These are phyloP conservation scores for Dynastes maya DNA, from an alignment of 2,888 invertebrate species.

Conservation along the genomic window DNA sequence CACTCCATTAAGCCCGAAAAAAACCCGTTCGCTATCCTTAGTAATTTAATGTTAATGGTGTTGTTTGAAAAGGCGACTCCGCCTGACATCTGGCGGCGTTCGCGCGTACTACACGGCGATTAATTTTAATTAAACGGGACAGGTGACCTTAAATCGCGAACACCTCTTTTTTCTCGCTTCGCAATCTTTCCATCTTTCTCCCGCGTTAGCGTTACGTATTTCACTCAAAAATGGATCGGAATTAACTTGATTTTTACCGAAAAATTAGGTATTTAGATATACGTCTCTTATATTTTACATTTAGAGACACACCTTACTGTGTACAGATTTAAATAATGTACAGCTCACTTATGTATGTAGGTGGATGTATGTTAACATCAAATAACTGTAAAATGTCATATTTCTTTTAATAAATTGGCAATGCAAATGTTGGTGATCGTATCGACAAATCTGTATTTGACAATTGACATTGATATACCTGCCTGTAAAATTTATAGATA, in stretches of 20 bases:
- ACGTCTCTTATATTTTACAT: too few relatives aligned
- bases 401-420: too few relatives aligned
- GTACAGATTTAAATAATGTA: too few relatives aligned
- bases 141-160: slow-evolving; percentile 44
- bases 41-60: slow-evolving; percentile 45
- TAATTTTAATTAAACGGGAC: slow-evolving; percentile 47
- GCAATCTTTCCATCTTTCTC: neutral
- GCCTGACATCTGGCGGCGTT: slow-evolving; percentile 40
- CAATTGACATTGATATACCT: too few relatives aligned
- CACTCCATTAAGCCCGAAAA: slow-evolving; percentile 31
- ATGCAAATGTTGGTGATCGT: too few relatives aligned
- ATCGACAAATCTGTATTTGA: too few relatives aligned
- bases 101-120: slow-evolving; percentile 42
- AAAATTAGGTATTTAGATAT: neutral
- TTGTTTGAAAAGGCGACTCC: slow-evolving; percentile 46
- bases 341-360: neutral
- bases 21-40: slow-evolving; percentile 29
- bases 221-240: slow-evolving; percentile 9
- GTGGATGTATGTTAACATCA: too few relatives aligned
- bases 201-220: neutral
- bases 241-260: slow-evolving; percentile 19
- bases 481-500: too few relatives aligned
- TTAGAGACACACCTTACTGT: too few relatives aligned
- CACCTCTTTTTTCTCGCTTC: slow-evolving; percentile 21
- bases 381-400: too few relatives aligned